Conservation (phyloP, 2,888 invertebrate species). For the Salpingus planirostris region DNA sequence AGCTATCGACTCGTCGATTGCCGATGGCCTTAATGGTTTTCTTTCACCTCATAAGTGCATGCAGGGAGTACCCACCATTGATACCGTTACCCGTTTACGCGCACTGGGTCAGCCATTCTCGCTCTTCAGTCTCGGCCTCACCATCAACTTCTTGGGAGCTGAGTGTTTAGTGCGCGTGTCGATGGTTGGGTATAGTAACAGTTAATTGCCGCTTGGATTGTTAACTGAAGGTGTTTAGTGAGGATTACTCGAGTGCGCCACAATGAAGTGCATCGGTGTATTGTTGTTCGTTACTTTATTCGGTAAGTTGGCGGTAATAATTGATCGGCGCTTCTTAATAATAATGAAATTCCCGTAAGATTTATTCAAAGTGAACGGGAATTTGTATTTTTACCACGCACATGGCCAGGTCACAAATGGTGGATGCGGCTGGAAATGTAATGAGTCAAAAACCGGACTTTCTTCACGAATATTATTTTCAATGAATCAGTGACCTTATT, state of each 20-base stretch:
- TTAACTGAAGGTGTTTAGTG: constrained; percentile 12
- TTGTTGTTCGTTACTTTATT: constrained; percentile 27
- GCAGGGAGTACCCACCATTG: constrained; percentile 17
- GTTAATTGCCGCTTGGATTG: constrained; percentile 9
- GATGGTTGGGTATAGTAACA: constrained; percentile 8
- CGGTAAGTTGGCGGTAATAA: too few species aligned
- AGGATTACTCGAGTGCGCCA: constrained; percentile 12
- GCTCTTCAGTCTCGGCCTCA: constrained; percentile 12
- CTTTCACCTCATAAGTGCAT: not conserved
- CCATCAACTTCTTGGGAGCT: constrained; percentile 10
- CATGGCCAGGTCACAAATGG: too few species aligned
- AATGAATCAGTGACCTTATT: too few species aligned
- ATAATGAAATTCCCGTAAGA: constrained; percentile 1
- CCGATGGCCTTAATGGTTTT: constrained; percentile 4
- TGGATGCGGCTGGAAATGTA: too few species aligned
- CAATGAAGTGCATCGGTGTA: constrained; percentile 26
- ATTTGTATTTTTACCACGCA: not conserved
- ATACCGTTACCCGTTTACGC: constrained; percentile 27
- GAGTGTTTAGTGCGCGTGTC: constrained; percentile 8
- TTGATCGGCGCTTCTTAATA: too few species aligned
- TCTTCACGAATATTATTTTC: too few species aligned
- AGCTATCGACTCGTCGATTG: constrained; percentile 1
- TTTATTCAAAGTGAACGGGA: constrained; percentile 1
- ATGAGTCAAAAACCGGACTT: too few species aligned
- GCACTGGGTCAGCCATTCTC: constrained; percentile 23